A percentile compares a stretch with the other conserved stretches of the same genome.
phyloP scores from a whole-genome alignment of 2,797 vertebrate genomes.

The Adelosebastes latens region DNA sequence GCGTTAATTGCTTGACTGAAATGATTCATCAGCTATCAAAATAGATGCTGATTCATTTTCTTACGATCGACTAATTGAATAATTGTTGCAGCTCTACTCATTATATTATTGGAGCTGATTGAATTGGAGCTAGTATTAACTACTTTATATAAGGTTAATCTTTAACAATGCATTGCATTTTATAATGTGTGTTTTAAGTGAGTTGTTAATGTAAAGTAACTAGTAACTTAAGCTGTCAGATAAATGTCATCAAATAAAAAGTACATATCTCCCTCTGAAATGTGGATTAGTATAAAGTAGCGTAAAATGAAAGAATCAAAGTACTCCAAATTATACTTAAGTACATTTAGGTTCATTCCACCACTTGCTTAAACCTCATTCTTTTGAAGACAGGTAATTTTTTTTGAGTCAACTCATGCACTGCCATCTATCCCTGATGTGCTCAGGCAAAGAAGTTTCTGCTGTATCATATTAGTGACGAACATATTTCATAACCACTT shows the following conservation, averaged over 20 bases:
- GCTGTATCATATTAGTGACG: constrained; percentile 53
- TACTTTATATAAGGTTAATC: neutral
- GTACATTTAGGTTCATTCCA: neutral
- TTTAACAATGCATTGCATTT: neutral
- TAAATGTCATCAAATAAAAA: neutral
- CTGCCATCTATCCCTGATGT: constrained; percentile 17
- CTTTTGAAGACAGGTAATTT: neutral
- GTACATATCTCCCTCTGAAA: neutral
- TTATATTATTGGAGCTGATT: neutral
- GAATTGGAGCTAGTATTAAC: neutral
- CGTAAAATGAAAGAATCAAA: rapidly evolving
- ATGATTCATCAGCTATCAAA: neutral
- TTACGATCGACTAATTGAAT: neutral
- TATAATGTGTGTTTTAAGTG: neutral
- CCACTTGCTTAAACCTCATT: neutral
- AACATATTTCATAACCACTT: constrained; percentile 61
- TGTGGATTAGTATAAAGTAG: neutral
- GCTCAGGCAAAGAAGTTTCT: constrained; percentile 43
- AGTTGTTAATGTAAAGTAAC: neutral
- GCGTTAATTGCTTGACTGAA: neutral
- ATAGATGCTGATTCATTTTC: neutral
- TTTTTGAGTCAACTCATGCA: neutral
- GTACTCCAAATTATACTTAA: neutral
- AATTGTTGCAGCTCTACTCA: neutral
- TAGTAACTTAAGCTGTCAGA: neutral